Conservation (phyloP, 2,888 invertebrate genomes). For the Saturnia japonica region DNA sequence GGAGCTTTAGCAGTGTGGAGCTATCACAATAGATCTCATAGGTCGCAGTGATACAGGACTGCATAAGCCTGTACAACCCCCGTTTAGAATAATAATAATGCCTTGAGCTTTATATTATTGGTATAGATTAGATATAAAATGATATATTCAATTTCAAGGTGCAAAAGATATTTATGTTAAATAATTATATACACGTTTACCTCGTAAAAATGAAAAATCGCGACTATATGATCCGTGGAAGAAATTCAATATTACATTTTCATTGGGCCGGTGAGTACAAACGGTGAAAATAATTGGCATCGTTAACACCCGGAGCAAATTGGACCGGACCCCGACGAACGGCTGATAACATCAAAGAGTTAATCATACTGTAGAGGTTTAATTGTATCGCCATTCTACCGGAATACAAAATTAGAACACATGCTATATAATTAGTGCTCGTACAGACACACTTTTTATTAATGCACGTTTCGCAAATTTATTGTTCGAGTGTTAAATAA, state of each 20-base stretch:
- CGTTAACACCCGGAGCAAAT: constrained; percentile 38
- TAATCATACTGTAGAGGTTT: constrained; percentile 38
- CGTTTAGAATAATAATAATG: too few relatives aligned
- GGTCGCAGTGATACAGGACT: too few relatives aligned
- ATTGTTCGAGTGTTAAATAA: neutral
- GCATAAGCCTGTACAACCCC: too few relatives aligned
- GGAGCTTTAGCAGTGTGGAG: too few relatives aligned
- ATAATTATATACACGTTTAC: neutral
- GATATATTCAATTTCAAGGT: too few relatives aligned
- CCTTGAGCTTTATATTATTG: neutral
- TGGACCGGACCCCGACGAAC: constrained; percentile 32
- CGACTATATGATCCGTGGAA: neutral
- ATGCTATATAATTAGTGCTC: neutral
- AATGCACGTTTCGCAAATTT: neutral
- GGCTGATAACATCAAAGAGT: constrained; percentile 36
- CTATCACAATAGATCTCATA: too few relatives aligned
- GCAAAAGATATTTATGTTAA: neutral
- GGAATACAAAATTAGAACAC: constrained; percentile 31
- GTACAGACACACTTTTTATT: neutral
- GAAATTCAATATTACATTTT: constrained; percentile 29
- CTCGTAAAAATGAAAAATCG: neutral
- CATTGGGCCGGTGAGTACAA: constrained; percentile 23
- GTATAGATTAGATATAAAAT: too few relatives aligned
- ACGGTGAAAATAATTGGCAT: constrained; percentile 38
- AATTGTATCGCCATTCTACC: constrained; percentile 29